A percentile compares a stretch with the other conserved stretches of the same genome.
Evolutionary conservation across 2,888 invertebrate species (phyloP).

Genomic region (Cataglyphis albicans): DNA sequence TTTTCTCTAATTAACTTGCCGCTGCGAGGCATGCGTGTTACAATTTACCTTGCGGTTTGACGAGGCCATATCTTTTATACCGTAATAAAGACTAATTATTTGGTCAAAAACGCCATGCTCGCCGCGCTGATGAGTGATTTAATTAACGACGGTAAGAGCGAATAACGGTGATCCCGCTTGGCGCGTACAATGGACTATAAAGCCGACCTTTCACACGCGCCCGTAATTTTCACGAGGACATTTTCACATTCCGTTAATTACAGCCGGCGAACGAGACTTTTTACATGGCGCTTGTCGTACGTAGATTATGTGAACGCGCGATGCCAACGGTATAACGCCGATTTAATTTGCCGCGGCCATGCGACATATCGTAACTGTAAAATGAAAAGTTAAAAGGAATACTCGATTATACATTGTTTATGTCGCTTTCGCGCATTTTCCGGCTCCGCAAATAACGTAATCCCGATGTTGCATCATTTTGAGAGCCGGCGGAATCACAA

Average conservation of each 20-base stretch:
- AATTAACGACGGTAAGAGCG: constrained; percentile 31
- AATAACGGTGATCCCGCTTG: constrained; percentile 19
- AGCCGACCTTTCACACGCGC: constrained; percentile 6
- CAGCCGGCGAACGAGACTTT: constrained; percentile 16
- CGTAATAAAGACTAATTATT: constrained; percentile 49
- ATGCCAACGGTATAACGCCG: constrained; percentile 5
- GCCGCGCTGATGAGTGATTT: constrained; percentile 15
- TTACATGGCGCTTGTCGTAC: constrained; percentile 11
- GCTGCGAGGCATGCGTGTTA: not conserved
- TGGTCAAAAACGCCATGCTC: not conserved
- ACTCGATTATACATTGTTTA: constrained; percentile 9
- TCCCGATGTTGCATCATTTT: constrained; percentile 33
- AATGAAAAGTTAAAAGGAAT: constrained; percentile 32
- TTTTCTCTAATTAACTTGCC: constrained; percentile 13
- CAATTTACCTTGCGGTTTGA: constrained; percentile 20
- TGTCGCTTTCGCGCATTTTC: not conserved
- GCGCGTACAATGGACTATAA: not conserved
- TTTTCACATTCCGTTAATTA: constrained; percentile 27
- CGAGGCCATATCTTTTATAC: not conserved
- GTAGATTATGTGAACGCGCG: constrained; percentile 22
- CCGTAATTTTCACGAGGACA: constrained; percentile 25
- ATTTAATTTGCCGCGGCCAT: constrained; percentile 16
- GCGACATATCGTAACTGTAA: not conserved
- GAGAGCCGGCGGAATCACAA: constrained; percentile 24
- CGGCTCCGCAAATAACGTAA: constrained; percentile 19